Percentiles rank a stretch among this genome's conserved stretches.
Conservation (phyloP, 2,888 invertebrate genomes). For the Philereme vetulata region DNA sequence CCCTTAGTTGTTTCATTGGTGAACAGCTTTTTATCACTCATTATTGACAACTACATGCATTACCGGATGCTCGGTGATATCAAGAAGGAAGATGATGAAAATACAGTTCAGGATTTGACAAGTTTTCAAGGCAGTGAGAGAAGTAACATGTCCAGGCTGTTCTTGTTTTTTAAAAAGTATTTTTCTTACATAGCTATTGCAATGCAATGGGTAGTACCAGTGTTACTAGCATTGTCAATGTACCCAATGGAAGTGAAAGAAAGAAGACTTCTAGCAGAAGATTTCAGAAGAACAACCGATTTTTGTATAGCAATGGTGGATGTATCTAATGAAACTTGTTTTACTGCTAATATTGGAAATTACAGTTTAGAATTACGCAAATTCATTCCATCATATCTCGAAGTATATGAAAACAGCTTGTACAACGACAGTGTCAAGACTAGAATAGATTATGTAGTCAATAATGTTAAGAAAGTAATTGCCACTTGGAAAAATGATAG, state of each 20-base stretch:
- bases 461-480: slow-evolving; percentile 64
- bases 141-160: slow-evolving; percentile 33
- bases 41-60: slow-evolving; percentile 76
- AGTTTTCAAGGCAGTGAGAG: slow-evolving; percentile 14
- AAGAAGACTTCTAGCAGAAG: slow-evolving; percentile 43
- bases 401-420: slow-evolving; percentile 52
- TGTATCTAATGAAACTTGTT: slow-evolving; percentile 55
- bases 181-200: slow-evolving; percentile 61
- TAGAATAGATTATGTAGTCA: slow-evolving; percentile 56
- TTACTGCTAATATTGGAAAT: slow-evolving; percentile 37
- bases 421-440: slow-evolving; percentile 45
- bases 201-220: slow-evolving; percentile 69
- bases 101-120: slow-evolving; percentile 54
- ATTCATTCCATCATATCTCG: slow-evolving; percentile 55
- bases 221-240: slow-evolving; percentile 66
- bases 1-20: slow-evolving; percentile 70
- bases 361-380: slow-evolving; percentile 52
- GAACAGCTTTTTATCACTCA: slow-evolving; percentile 70
- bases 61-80: slow-evolving; percentile 62
- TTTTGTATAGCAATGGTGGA: slow-evolving; percentile 67
- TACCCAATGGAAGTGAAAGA: slow-evolving; percentile 66
- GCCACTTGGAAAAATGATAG: slow-evolving; percentile 56
- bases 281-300: slow-evolving; percentile 48
- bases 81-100: slow-evolving; percentile 59
- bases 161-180: slow-evolving; percentile 57